Conservation (phyloP, 2,797 vertebrate species). For the Myotis pilosus region DNA sequence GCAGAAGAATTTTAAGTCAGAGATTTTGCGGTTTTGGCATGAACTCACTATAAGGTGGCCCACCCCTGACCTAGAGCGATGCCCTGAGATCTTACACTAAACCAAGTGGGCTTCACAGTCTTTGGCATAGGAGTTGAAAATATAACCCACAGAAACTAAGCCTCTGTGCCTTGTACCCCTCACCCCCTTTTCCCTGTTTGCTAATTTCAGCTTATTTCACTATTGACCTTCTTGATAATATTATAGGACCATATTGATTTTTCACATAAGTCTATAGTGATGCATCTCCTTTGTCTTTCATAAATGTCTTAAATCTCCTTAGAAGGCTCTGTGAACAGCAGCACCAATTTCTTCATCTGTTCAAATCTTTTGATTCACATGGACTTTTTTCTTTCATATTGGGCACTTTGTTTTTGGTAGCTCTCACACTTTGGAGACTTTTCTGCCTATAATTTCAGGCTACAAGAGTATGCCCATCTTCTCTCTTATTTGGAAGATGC, state of each 20-base stretch:
- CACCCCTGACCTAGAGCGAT: neutral
- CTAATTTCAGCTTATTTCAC: neutral
- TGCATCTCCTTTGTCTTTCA: neutral
- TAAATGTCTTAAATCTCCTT: neutral
- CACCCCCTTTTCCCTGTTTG: neutral
- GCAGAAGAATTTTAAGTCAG: no score
- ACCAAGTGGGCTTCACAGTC: neutral
- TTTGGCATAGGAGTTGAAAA: neutral
- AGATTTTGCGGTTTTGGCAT: no score
- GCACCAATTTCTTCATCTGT: neutral
- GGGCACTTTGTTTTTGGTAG: neutral
- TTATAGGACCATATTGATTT: neutral
- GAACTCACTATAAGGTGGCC: no score
- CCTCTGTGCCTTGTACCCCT: neutral
- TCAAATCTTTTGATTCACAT: neutral
- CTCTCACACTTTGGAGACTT: neutral
- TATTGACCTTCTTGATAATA: neutral
- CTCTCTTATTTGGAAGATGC: neutral
- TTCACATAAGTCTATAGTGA: neutral
- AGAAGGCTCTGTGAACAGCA: neutral
- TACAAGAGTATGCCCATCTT: neutral
- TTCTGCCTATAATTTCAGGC: neutral
- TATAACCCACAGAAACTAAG: neutral
- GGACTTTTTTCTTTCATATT: neutral
- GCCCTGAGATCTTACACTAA: neutral